Evolutionary conservation across 1,140 invertebrate species (phyloP), one percentile per base, ranked within the genome.

Genomic region (Drosophila triauraria): DNA sequence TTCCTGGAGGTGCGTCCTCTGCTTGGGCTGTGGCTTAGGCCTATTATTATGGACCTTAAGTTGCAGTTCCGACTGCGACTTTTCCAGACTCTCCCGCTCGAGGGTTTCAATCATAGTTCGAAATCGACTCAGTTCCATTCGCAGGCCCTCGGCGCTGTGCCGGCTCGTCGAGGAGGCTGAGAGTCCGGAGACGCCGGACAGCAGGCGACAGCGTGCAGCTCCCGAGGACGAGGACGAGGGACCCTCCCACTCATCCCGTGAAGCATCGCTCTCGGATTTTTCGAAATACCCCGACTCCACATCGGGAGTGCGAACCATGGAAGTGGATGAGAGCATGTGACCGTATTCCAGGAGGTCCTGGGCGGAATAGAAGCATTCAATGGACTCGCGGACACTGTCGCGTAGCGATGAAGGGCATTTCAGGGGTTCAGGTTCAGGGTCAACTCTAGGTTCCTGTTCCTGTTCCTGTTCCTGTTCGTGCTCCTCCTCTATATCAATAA

Each of bases 251-350:
- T 91, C 88, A 3, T 91, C 88, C 4, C 86, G 71, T 1, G 86
- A 90, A 7, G 69, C 69, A 71, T 87, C 83, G 20, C 78, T 85
- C 56, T 92, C 91, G 63, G 91, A 92, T 25, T 88, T 91, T 38
- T 92, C 91, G 43, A 92, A 92, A 32, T 92, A 92, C 0, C 91
- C 91, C 0, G 91, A 92, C 38, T 92, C 91, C 3, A 92, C 86
- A 17, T 92, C 91, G 10, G 91, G 91, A 3, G 91, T 92, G 27
- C 83, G 78, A n/a, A 88, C 83, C 47, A 68, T 63, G 6, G 78
- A 58, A 0, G 75, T 48, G 9, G 75, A 75, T 8, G 76, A 75
- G 9, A 91, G 40, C 72, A 91, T 77, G 27, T 91, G 82, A 0
- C 91, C 91, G 40, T 91, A 91, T 47, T 91, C 91, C 12, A 91